These are phyloP conservation scores for Corydoras maculifer DNA, from an alignment of 2,113 vertebrate species.

Conservation along the genomic window DNA sequence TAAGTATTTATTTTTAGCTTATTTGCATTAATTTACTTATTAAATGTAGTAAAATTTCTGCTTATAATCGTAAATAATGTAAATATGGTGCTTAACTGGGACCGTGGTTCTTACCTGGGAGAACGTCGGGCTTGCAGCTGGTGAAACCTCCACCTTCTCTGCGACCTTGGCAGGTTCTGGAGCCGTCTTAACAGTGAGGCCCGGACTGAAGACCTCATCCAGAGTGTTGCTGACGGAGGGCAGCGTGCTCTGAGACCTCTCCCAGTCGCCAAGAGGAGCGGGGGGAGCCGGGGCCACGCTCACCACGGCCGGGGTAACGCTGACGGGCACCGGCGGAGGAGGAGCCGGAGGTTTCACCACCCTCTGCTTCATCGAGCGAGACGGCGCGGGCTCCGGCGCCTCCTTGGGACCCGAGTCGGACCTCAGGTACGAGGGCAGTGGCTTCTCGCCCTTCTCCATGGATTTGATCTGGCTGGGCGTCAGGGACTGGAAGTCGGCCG, in stretches of 20 bases:
- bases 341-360: slow-evolving; percentile 63
- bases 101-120: slow-evolving; percentile 67
- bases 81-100: background rate
- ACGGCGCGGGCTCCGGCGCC: slow-evolving; percentile 42
- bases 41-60: too few species aligned
- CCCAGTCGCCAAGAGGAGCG: slow-evolving; percentile 57
- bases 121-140: slow-evolving; percentile 61
- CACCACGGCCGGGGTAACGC: slow-evolving; percentile 44
- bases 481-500: slow-evolving; percentile 83
- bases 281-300: slow-evolving; percentile 40
- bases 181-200: slow-evolving; percentile 50
- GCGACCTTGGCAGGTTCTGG: slow-evolving; percentile 49
- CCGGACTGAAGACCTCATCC: slow-evolving; percentile 68
- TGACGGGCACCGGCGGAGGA: slow-evolving; percentile 53
- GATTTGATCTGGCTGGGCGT: slow-evolving; percentile 98
- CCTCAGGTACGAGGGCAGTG: slow-evolving; percentile 75
- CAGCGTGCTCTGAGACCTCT: slow-evolving; percentile 69
- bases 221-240: slow-evolving; percentile 56
- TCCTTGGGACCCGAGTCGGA: slow-evolving; percentile 56
- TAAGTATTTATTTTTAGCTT: background rate
- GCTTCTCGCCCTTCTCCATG: slow-evolving; percentile 92
- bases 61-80: too few species aligned
- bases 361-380: slow-evolving; percentile 62
- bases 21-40: background rate
- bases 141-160: slow-evolving; percentile 47